These are phyloP conservation scores for Borostomias antarcticus DNA, from an alignment of 2,797 vertebrate genomes.

Conservation along the genomic window DNA sequence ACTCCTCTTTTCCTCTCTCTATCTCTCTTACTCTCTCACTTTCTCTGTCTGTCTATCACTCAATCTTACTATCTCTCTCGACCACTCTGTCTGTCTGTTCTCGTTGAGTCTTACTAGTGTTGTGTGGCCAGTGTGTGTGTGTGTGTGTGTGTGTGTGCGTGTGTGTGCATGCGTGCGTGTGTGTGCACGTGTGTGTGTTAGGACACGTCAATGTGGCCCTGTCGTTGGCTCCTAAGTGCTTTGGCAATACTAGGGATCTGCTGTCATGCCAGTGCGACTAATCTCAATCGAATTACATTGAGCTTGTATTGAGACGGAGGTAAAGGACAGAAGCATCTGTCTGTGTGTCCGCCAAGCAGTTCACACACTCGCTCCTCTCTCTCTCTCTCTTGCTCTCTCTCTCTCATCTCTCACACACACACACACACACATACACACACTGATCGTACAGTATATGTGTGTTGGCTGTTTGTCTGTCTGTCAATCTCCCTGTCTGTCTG, in stretches of 20 bases:
- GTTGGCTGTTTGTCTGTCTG: not conserved
- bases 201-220: conserved; percentile 68
- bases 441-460: not conserved
- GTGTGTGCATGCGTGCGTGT: conserved; percentile 33
- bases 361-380: too few species aligned
- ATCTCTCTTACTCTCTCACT: conserved; percentile 31
- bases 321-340: conserved; percentile 64
- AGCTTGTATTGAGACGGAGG: conserved; percentile 71
- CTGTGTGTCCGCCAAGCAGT: conserved; percentile 51
- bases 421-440: conserved; percentile 10
- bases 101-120: conserved; percentile 23
- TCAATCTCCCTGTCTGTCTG: not conserved
- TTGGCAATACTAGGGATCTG: conserved; percentile 78
- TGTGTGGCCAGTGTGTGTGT: conserved; percentile 4
- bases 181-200: conserved; percentile 64
- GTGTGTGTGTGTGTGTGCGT: conserved; percentile 4
- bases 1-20: conserved; percentile 14
- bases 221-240: conserved; percentile 82
- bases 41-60: conserved; percentile 38
- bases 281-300: conserved; percentile 80
- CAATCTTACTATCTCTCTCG: too few species aligned
- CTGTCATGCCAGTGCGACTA: conserved; percentile 79
- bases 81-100: conserved; percentile 12
- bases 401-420: too few species aligned
- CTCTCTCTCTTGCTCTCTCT: too few species aligned